phyloP scores from a whole-genome alignment of 2,797 vertebrate genomes.

The Diceros bicornis region DNA sequence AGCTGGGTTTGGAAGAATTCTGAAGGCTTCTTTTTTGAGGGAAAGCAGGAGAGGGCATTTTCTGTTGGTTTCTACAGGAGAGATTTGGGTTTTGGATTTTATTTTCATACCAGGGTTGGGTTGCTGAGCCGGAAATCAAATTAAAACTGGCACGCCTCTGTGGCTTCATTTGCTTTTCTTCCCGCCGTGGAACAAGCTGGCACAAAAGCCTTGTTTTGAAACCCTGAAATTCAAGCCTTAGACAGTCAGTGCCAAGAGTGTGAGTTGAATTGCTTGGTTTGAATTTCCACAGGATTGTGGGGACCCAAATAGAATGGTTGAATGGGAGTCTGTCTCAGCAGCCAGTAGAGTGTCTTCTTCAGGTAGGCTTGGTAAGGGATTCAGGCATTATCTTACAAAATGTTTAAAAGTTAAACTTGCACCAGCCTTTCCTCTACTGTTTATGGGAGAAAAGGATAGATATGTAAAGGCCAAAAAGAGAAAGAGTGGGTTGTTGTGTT shows the following conservation, averaged over 20 bases:
- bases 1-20: conserved; percentile 73
- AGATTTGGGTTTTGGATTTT: conserved; percentile 79
- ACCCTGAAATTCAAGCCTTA: conserved; percentile 80
- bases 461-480: neutral
- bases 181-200: conserved; percentile 82
- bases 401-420: conserved; percentile 35
- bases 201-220: conserved; percentile 80
- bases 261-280: conserved; percentile 77
- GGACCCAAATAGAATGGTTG: conserved; percentile 61
- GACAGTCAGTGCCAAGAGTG: conserved; percentile 70
- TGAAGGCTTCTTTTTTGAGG: conserved; percentile 43
- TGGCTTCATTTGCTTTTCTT: conserved; percentile 85
- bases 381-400: neutral
- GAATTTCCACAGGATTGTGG: conserved; percentile 78
- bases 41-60: neutral
- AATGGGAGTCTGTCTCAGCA: conserved; percentile 65
- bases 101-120: conserved; percentile 83
- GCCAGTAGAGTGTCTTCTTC: neutral
- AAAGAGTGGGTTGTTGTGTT: neutral
- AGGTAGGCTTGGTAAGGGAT: neutral
- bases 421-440: neutral
- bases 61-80: conserved; percentile 72
- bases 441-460: neutral
- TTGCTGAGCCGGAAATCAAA: conserved; percentile 80
- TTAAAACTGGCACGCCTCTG: conserved; percentile 84